These are phyloP conservation scores for Beroe ovata DNA, from an alignment of 37 sponge, comb jelly and placozoan genomes.

Conservation along the genomic window DNA sequence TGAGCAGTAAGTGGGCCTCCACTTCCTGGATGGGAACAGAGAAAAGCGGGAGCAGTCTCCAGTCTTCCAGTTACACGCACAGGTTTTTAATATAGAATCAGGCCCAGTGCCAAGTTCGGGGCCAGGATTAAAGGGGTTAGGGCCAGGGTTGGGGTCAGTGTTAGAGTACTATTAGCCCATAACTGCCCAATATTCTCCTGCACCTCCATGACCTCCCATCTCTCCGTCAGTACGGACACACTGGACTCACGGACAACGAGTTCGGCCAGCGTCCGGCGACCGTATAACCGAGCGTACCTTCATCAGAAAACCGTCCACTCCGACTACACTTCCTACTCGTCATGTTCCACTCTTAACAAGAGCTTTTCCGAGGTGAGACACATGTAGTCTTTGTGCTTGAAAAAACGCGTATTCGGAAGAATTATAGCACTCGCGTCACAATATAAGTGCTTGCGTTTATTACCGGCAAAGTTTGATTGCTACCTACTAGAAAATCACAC, in stretches of 20 bases:
- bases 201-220: too few species aligned
- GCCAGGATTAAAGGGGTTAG: too few species aligned
- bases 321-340: constrained; percentile 30
- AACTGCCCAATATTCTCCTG: too few species aligned
- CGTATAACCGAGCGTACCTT: constrained; percentile 38
- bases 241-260: constrained; percentile 17
- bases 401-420: not conserved
- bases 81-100: too few species aligned
- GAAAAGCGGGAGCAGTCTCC: constrained; percentile 27
- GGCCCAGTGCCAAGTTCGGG: too few species aligned
- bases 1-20: constrained; percentile 41
- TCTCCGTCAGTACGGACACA: constrained; percentile 37
- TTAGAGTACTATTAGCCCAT: too few species aligned
- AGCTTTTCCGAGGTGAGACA: constrained; percentile 50
- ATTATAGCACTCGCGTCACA: not conserved
- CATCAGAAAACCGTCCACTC: constrained; percentile 10
- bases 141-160: too few species aligned
- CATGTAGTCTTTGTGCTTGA: too few species aligned
- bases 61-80: constrained; percentile 38
- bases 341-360: constrained; percentile 46
- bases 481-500: too few species aligned
- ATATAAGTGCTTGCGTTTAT: too few species aligned
- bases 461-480: too few species aligned
- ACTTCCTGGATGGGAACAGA: constrained; percentile 52
- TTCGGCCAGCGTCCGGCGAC: constrained; percentile 38